Base-by-base conservation (phyloP, 2,113 vertebrate species). In the Engystomops pustulosus region DNA sequence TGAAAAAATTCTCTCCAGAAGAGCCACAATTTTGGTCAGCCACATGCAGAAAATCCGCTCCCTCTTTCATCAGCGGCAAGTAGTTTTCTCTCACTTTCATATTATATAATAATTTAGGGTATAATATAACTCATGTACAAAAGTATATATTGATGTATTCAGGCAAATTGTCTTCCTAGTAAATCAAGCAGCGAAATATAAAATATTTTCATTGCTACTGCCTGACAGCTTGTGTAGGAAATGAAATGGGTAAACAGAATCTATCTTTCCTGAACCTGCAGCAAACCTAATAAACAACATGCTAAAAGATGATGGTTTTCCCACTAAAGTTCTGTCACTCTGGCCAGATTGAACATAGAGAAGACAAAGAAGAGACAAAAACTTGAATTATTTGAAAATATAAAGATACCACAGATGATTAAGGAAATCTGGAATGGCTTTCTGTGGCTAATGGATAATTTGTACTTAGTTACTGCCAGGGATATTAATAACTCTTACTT, bases 231-330 rank as follows among this genome's bases (percentile, higher is more conserved):
- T 30, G 44, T 27, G 20, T 25, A 47, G 41, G 25, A 30, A 74
- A 71, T 44, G 10, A 45, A 71, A 44, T 45, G 38, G n/a, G 38
- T 45, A 44, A 44, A 74, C 23, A 17, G 25, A 49, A 14, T 74
- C 11, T 49, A 30, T 74, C 47, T 74, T 45, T 47, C n/a, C 25
- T 25, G 23, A 17, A 25, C n/a, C 71, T 51, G 25, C 18, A 49
- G 25, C 20, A 49, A 51, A 51, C 45, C 32, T 47, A 74, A 74
- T 74, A 74, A 74, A 74, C 44, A 4, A 3, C 44, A 74, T 49
- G 25, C 41, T 18, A 30, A 27, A 74, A 74, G 23, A 49, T 25
- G 41, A 72, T 12, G 47, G 47, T 45, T 3, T 6, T 15, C 12
- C 18, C 68, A 34, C 11, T 15, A 71, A 44, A 12, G 27, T 41